A percentile compares a stretch with the other conserved stretches of the same genome.
Evolutionary conservation across 2,797 vertebrate genomes (phyloP).

Genomic region (Karalla daura): DNA sequence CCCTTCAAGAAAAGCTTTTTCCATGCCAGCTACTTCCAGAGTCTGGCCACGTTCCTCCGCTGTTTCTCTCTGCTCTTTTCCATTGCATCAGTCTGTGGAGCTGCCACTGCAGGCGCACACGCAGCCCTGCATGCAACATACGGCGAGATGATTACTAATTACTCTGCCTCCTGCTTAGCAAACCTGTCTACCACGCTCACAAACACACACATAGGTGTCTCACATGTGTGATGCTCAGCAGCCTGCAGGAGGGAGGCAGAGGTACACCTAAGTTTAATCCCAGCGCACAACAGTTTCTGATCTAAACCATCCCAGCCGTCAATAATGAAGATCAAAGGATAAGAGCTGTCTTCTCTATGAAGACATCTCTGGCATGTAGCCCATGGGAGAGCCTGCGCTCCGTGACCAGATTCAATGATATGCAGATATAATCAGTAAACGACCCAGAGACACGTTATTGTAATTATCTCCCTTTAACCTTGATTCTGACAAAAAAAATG

Average conservation of each 20-base stretch:
- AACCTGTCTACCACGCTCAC: constrained; percentile 46
- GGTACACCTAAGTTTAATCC: constrained; percentile 40
- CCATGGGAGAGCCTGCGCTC: constrained; percentile 16
- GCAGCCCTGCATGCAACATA: constrained; percentile 58
- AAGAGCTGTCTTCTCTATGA: constrained; percentile 37
- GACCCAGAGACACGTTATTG: constrained; percentile 34
- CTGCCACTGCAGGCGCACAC: constrained; percentile 57
- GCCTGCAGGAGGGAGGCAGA: constrained; percentile 17
- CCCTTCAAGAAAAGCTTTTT: constrained; percentile 22
- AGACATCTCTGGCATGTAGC: constrained; percentile 36
- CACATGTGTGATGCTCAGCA: constrained; percentile 1
- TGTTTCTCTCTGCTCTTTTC: constrained; percentile 49
- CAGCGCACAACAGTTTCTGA: constrained; percentile 17
- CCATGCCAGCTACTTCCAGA: constrained; percentile 28
- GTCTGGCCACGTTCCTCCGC: constrained; percentile 26
- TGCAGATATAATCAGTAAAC: constrained; percentile 24
- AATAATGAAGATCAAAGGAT: constrained; percentile 58
- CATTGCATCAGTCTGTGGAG: constrained; percentile 57
- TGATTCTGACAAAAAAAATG: constrained; percentile 25
- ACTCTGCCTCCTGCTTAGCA: constrained; percentile 56
- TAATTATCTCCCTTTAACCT: constrained; percentile 35
- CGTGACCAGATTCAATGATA: constrained; percentile 53
- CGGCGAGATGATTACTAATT: constrained; percentile 69
- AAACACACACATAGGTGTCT: constrained; percentile 23
- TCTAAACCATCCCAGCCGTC: constrained; percentile 39